phyloP scores from a whole-genome alignment of 2,797 vertebrate species.

The Gadopsis bispinosus region DNA sequence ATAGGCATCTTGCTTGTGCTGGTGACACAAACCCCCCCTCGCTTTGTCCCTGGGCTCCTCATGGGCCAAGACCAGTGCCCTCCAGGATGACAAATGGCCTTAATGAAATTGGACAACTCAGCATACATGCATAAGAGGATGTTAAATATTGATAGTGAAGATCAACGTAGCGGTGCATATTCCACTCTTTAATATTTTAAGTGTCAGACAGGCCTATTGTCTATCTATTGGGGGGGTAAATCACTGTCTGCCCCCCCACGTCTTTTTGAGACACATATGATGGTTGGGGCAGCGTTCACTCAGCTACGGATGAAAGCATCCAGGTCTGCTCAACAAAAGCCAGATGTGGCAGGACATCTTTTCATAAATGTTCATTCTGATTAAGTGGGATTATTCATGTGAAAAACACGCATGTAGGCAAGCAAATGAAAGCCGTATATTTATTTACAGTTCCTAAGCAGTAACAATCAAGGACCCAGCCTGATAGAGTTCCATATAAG shows the following conservation, averaged over 20 bases:
- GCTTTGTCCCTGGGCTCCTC: conserved; percentile 86
- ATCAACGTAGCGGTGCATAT: conserved; percentile 91
- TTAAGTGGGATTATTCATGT: conserved; percentile 46
- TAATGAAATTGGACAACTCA: conserved; percentile 99
- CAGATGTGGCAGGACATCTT: conserved; percentile 30
- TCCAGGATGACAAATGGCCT: conserved; percentile 94
- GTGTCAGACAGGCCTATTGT: conserved; percentile 88
- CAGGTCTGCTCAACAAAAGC: conserved; percentile 62
- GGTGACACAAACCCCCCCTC: conserved; percentile 58
- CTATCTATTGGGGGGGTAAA: conserved; percentile 79
- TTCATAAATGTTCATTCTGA: conserved; percentile 68
- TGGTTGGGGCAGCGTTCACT: conserved; percentile 62
- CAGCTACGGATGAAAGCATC: conserved; percentile 67
- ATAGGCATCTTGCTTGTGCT: conserved; percentile 18
- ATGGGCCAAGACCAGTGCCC: conserved; percentile 89
- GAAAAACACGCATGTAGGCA: conserved; percentile 27
- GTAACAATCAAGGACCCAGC: conserved; percentile 41
- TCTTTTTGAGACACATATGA: conserved; percentile 68
- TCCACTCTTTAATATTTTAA: conserved; percentile 97
- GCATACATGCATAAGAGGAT: conserved; percentile 98
- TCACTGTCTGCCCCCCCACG: conserved; percentile 68
- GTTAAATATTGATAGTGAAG: conserved; percentile 99
- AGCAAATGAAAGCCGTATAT: conserved; percentile 70
- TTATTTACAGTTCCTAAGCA: conserved; percentile 47
- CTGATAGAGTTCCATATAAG: conserved; percentile 23